Base-by-base conservation (phyloP, 2,888 invertebrate species). In the Sicus ferrugineus region DNA sequence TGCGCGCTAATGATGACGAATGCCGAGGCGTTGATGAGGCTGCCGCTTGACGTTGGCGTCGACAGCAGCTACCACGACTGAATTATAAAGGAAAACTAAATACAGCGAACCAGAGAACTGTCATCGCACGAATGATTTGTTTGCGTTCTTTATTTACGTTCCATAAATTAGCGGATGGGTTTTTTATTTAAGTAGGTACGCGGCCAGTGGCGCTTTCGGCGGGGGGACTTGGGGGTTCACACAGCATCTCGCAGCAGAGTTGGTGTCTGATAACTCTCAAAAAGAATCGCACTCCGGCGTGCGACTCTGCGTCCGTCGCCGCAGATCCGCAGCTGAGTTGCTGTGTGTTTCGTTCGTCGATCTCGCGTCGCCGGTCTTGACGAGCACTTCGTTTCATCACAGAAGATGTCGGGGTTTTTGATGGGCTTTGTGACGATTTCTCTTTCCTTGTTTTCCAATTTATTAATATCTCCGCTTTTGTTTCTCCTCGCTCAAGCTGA, bases 121-220 rank as follows among this genome's bases (percentile, higher is more conserved):
- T 84, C 84, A 80, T 77, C 83, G 77, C 75, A 79, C 78, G 79
- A 83, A 83, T 83, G 84, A 83, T 83, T 83, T 83, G 83, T 84
- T 79, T 80, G 80, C 77, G 77, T 80, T 80, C 79, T 76, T 82
- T 81, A 81, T 82, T 81, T 82, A 81, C 83, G 78, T 80, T 83
- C 82, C 80, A 84, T 83, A 83, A 83, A 83, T 81, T 83, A 84
- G 82, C 77, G 79, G 79, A 79, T 81, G 78, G 78, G 75, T n/a
- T n/a, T n/a, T n/a, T n/a, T n/a, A n/a, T n/a, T n/a, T n/a, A n/a
- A n/a, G n/a, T n/a, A n/a, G n/a, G n/a, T n/a, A n/a, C n/a, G n/a
- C n/a, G n/a, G n/a, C n/a, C n/a, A n/a, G n/a, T n/a, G n/a, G n/a
- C n/a, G n/a, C n/a, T n/a, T n/a, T n/a, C n/a, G n/a, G n/a, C n/a